A percentile compares a stretch with the other conserved stretches of the same genome.
Evolutionary conservation across 2,797 vertebrate genomes (phyloP).

Genomic region (Melanotaenia pygmaea): DNA sequence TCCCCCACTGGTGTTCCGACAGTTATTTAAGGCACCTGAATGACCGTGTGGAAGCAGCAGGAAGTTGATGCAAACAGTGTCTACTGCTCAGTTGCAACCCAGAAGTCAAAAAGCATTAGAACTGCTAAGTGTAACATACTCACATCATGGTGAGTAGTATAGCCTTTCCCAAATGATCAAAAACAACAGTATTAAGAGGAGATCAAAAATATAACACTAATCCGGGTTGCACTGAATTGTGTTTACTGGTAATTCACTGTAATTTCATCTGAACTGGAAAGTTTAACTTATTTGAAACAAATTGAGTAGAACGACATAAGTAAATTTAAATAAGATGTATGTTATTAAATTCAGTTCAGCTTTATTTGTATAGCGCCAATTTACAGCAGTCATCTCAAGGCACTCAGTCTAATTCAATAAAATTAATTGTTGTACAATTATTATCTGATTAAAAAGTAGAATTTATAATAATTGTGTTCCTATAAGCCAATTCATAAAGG

Average conservation of each 20-base stretch:
- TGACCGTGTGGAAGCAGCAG: neutral
- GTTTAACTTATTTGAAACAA: neutral
- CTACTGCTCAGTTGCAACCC: conserved; percentile 1
- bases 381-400: neutral
- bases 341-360: neutral
- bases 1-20: conserved; percentile 4
- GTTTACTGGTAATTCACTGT: neutral
- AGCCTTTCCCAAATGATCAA: neutral
- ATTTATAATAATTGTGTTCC: no score
- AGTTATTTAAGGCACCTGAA: neutral
- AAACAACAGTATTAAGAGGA: neutral
- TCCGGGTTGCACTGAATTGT: neutral
- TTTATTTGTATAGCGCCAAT: neutral
- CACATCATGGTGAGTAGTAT: neutral
- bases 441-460: no score
- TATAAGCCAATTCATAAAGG: no score
- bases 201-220: neutral
- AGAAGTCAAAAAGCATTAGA: conserved; percentile 2
- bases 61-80: neutral
- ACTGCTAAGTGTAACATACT: neutral
- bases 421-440: no score
- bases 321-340: neutral
- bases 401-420: no score
- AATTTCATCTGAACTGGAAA: neutral
- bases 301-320: neutral